These are phyloP conservation scores for Heliconius hewitsoni DNA, from an alignment of 1,140 invertebrate species.

Conservation along the genomic window DNA sequence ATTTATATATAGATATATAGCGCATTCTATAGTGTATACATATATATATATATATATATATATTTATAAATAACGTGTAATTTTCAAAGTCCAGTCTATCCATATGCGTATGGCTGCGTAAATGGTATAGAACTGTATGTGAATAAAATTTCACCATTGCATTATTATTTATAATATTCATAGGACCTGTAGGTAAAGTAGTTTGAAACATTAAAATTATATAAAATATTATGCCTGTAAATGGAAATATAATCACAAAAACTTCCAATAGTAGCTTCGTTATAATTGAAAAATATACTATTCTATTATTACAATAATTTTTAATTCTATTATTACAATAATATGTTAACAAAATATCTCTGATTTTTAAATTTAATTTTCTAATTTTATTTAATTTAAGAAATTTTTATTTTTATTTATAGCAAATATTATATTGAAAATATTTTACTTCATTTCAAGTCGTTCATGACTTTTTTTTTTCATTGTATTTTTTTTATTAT, in stretches of 20 bases:
- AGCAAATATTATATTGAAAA: background rate
- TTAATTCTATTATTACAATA: background rate
- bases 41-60: background rate
- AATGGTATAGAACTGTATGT: constrained; percentile 37
- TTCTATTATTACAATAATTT: background rate
- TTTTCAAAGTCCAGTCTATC: constrained; percentile 19
- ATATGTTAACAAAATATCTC: background rate
- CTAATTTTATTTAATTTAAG: background rate
- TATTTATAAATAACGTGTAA: background rate
- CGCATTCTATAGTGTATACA: background rate
- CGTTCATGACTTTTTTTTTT: too few relatives aligned
- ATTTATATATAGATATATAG: too few relatives aligned
- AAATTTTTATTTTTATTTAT: background rate
- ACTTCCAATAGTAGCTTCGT: constrained; percentile 61
- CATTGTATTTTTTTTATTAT: too few relatives aligned
- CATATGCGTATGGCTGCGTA: constrained; percentile 65
- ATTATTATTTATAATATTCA: constrained; percentile 27
- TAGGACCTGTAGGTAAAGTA: constrained; percentile 11
- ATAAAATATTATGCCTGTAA: constrained; percentile 6
- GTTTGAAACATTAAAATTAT: constrained; percentile 11
- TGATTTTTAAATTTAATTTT: background rate
- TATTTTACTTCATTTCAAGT: too few relatives aligned
- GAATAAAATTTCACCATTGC: constrained; percentile 41
- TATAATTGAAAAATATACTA: constrained; percentile 16
- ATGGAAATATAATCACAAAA: constrained; percentile 63